phyloP scores from a whole-genome alignment of 2,797 vertebrate genomes.

The Miichthys miiuy region DNA sequence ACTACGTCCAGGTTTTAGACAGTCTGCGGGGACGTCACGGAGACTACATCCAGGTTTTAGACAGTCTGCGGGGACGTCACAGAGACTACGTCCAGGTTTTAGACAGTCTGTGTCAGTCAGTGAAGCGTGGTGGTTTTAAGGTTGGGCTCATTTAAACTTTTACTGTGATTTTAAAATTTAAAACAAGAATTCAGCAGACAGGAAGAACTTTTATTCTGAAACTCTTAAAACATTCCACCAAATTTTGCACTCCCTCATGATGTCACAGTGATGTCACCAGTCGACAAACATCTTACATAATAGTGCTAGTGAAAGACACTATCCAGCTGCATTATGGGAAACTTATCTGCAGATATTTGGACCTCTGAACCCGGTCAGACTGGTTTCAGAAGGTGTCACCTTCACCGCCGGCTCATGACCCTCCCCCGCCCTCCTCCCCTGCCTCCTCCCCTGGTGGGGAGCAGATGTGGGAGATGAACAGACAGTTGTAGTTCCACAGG shows the following conservation, averaged over 20 bases:
- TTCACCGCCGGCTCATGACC: not conserved
- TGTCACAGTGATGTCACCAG: not conserved
- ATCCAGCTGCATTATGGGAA: not conserved
- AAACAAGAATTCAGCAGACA: not conserved
- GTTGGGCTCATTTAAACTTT: not conserved
- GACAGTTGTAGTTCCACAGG: conserved; percentile 59
- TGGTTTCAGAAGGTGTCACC: not conserved
- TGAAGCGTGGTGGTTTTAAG: not conserved
- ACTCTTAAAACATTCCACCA: not conserved
- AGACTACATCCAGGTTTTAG: no score
- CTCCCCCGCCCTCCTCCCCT: no score
- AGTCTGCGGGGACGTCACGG: no score
- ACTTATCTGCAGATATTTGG: not conserved
- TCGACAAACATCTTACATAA: not conserved
- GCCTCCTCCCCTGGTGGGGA: not conserved
- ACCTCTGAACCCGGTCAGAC: not conserved
- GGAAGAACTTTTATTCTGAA: not conserved
- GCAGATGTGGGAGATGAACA: conserved; percentile 53
- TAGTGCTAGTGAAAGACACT: not conserved
- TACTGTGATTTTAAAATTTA: not conserved
- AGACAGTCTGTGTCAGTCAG: no score
- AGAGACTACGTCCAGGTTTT: no score
- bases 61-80: no score
- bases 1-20: no score
- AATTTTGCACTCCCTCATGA: not conserved